Evolutionary conservation across 2,113 vertebrate species (phyloP).

Genomic region (Anolis sagrei): DNA sequence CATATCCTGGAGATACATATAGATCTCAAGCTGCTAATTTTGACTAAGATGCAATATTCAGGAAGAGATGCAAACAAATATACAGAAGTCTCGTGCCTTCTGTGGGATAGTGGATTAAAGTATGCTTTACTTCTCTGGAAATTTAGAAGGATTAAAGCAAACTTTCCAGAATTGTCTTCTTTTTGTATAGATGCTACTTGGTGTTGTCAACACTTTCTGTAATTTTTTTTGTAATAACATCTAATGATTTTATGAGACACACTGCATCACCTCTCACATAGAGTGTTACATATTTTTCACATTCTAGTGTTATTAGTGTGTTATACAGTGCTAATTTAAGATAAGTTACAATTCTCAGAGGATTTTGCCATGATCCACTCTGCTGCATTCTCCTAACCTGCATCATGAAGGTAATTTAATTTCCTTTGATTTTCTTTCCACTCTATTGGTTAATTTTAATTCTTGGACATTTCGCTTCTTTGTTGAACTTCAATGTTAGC

Average conservation of each 20-base stretch:
- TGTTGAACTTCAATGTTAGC: not conserved
- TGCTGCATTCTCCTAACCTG: not conserved
- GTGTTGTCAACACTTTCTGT: not conserved
- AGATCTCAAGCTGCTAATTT: too few species aligned
- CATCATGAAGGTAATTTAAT: not conserved
- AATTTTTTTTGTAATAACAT: slow-evolving; percentile 10
- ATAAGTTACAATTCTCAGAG: slow-evolving; percentile 20
- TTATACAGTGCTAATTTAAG: slow-evolving; percentile 25
- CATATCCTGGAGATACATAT: not conserved
- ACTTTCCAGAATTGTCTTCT: not conserved
- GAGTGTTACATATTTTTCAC: slow-evolving; percentile 10
- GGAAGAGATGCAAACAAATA: too few species aligned
- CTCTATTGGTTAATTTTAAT: not conserved
- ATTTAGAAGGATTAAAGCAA: not conserved
- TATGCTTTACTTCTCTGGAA: not conserved
- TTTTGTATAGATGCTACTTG: not conserved
- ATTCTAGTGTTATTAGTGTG: slow-evolving; percentile 3
- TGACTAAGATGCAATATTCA: too few species aligned
- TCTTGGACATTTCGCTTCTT: not conserved
- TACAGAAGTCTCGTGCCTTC: too few species aligned
- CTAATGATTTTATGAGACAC: slow-evolving; percentile 8
- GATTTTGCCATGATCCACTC: not conserved
- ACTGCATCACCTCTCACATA: slow-evolving; percentile 2
- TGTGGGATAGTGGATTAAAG: too few species aligned
- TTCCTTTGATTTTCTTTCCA: not conserved